A percentile compares a stretch with the other conserved stretches of the same genome.
These are phyloP conservation scores for Dromas ardeola DNA, from an alignment of 2,113 vertebrate genomes.

Conservation along the genomic window DNA sequence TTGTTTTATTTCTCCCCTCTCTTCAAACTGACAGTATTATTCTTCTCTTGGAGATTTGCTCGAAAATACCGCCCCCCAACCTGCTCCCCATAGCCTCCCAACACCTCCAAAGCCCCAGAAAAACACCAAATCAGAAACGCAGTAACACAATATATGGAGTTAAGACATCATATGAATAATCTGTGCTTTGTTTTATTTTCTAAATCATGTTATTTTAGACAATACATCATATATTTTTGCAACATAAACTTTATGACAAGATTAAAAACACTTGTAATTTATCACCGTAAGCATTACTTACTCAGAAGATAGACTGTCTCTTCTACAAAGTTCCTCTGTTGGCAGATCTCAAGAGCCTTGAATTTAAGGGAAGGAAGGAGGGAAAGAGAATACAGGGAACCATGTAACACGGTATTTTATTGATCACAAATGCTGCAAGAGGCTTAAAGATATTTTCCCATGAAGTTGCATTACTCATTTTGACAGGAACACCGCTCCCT, in stretches of 20 bases:
- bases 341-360: slow-evolving; percentile 97
- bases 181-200: not conserved
- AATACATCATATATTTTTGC: not conserved
- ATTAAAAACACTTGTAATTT: not conserved
- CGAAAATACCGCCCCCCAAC: not conserved
- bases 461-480: not conserved
- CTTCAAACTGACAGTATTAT: not conserved
- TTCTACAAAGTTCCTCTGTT: slow-evolving; percentile 97
- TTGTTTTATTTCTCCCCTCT: not conserved
- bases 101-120: not conserved
- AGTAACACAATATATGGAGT: not conserved
- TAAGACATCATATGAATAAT: not conserved
- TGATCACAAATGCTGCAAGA: not conserved
- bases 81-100: not conserved
- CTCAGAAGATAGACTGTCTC: slow-evolving; percentile 97
- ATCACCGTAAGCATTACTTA: slow-evolving; percentile 75
- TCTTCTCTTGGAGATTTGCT: not conserved
- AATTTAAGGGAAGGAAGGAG: not conserved
- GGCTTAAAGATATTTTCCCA: not conserved
- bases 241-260: not conserved
- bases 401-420: not conserved
- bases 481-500: not conserved
- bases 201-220: not conserved
- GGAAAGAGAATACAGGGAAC: slow-evolving; percentile 7
- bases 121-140: not conserved